A percentile compares a stretch with the other conserved stretches of the same genome.
These are phyloP conservation scores for Myotis planiceps DNA, from an alignment of 2,797 vertebrate species.

Conservation along the genomic window DNA sequence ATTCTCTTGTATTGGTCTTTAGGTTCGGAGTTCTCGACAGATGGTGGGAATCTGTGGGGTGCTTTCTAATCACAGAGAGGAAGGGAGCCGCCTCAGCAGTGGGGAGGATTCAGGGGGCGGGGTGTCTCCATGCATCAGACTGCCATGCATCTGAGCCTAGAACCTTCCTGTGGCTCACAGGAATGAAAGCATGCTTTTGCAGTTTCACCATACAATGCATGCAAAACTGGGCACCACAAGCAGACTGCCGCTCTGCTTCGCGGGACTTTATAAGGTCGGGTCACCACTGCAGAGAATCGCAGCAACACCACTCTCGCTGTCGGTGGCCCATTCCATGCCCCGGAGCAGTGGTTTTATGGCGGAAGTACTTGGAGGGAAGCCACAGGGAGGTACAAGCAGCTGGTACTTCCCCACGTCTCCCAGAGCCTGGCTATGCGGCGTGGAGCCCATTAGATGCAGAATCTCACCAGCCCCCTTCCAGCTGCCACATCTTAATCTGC, in stretches of 20 bases:
- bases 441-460: neutral
- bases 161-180: neutral
- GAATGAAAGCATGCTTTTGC: neutral
- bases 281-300: neutral
- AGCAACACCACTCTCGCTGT: rapidly evolving
- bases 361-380: neutral
- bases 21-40: neutral
- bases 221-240: neutral
- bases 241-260: neutral
- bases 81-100: neutral
- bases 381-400: neutral
- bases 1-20: neutral
- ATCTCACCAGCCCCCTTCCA: neutral
- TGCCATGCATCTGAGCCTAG: neutral
- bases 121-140: neutral
- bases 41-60: neutral
- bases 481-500: neutral
- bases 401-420: neutral
- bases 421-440: neutral
- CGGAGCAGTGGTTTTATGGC: neutral
- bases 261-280: neutral
- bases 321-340: no score
- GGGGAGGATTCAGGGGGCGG: neutral
- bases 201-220: neutral
- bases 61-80: neutral